Percentiles rank a stretch among this genome's conserved stretches.
phyloP scores from a whole-genome alignment of 1,140 invertebrate species.

The Drosophila saltans region DNA sequence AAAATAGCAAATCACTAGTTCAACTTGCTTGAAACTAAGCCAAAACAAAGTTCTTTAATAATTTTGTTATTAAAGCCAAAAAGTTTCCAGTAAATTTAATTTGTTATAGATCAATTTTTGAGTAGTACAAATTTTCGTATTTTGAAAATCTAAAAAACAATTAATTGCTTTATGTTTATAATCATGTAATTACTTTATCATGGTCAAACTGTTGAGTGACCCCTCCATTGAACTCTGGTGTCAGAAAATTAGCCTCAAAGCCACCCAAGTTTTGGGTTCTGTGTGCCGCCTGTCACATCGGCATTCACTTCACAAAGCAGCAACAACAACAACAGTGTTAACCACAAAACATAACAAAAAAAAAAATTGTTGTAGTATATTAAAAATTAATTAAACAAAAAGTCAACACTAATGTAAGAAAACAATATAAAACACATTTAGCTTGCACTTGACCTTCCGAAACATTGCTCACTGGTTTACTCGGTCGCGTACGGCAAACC shows the following conservation, averaged over 20 bases:
- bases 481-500: not conserved
- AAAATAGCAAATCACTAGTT: too few relatives aligned
- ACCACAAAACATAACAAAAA: conserved; percentile 9
- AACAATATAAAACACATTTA: conserved; percentile 61
- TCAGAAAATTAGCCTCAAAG: conserved; percentile 37
- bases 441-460: conserved; percentile 54
- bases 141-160: not conserved
- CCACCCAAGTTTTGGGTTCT: conserved; percentile 32
- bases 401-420: conserved; percentile 55
- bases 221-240: conserved; percentile 13
- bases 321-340: conserved; percentile 19
- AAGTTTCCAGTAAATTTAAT: too few relatives aligned
- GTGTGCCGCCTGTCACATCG: conserved; percentile 55
- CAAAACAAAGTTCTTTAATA: too few relatives aligned
- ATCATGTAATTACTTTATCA: not conserved
- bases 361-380: conserved; percentile 38
- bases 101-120: too few relatives aligned
- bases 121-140: too few relatives aligned
- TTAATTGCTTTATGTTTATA: not conserved
- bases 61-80: too few relatives aligned
- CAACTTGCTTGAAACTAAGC: too few relatives aligned
- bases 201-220: conserved; percentile 2
- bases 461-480: conserved; percentile 4
- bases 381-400: conserved; percentile 63
- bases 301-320: not conserved